Evolutionary conservation across 2,113 vertebrate species (phyloP).

Genomic region (Daboia siamensis): DNA sequence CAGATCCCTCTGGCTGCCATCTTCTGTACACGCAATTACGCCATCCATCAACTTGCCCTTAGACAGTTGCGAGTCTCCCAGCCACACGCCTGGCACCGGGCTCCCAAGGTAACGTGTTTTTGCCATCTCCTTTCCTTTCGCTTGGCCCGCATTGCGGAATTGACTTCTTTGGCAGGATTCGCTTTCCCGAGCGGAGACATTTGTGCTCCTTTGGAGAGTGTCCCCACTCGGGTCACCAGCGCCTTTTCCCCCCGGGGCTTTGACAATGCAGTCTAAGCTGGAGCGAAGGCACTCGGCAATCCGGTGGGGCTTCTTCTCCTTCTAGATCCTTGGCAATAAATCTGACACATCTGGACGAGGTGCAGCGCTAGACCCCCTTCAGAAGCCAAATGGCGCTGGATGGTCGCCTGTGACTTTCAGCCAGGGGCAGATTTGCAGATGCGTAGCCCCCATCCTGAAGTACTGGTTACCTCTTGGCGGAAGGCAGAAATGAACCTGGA

Average conservation of each 20-base stretch:
- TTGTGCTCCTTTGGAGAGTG: background rate
- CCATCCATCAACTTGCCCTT: constrained; percentile 72
- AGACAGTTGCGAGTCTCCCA: constrained; percentile 66
- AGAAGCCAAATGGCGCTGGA: background rate
- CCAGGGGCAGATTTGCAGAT: background rate
- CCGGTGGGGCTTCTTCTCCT: too few relatives aligned
- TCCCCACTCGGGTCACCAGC: background rate
- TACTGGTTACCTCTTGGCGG: too few relatives aligned
- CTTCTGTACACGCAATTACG: constrained; percentile 70
- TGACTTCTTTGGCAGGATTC: background rate
- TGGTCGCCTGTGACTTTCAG: background rate
- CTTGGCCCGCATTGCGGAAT: background rate
- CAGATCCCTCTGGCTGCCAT: constrained; percentile 59
- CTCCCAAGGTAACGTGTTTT: constrained; percentile 62
- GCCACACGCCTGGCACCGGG: constrained; percentile 66
- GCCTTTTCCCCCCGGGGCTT: background rate
- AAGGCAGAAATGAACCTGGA: background rate
- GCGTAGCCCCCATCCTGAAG: background rate
- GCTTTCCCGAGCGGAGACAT: background rate
- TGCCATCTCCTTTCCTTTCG: background rate
- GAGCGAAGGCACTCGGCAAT: background rate
- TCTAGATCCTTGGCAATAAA: background rate
- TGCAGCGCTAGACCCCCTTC: background rate
- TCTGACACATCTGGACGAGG: background rate
- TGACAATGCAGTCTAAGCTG: background rate